These are phyloP conservation scores for Carabus problematicus DNA, from an alignment of 2,888 invertebrate genomes.

Conservation along the genomic window DNA sequence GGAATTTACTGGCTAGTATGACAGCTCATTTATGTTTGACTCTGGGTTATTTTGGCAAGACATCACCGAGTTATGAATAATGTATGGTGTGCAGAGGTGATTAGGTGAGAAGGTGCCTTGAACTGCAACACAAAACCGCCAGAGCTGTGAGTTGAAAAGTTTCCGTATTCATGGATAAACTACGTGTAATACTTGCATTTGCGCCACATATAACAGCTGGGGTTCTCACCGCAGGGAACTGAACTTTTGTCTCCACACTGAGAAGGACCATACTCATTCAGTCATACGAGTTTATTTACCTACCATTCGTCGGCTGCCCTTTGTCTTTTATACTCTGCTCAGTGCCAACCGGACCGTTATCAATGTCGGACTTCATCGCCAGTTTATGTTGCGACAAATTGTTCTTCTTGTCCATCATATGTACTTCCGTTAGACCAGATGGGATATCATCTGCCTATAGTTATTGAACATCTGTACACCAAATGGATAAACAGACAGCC, in stretches of 20 bases:
- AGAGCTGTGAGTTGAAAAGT: constrained; percentile 1
- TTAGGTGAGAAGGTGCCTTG: not conserved
- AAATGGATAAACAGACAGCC: too few species aligned
- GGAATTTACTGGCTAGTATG: too few species aligned
- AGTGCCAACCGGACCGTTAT: too few species aligned
- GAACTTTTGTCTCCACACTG: not conserved
- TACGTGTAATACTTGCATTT: not conserved
- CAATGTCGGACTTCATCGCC: too few species aligned
- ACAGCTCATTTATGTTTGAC: not conserved
- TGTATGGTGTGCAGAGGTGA: not conserved
- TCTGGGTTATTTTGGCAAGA: not conserved
- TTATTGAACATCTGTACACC: too few species aligned
- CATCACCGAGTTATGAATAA: not conserved
- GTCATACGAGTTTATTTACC: too few species aligned
- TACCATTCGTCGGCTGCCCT: too few species aligned
- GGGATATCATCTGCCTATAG: too few species aligned
- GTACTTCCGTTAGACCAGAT: too few species aligned
- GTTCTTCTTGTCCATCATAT: not conserved
- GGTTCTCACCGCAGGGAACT: not conserved
- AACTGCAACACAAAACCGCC: not conserved
- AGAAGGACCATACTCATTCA: too few species aligned
- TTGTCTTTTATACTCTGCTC: too few species aligned
- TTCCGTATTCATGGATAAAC: not conserved
- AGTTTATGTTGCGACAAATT: not conserved
- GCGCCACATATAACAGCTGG: constrained; percentile 1